Evolutionary conservation across 1,140 invertebrate genomes (phyloP).

Genomic region (Onthophagus taurus): DNA sequence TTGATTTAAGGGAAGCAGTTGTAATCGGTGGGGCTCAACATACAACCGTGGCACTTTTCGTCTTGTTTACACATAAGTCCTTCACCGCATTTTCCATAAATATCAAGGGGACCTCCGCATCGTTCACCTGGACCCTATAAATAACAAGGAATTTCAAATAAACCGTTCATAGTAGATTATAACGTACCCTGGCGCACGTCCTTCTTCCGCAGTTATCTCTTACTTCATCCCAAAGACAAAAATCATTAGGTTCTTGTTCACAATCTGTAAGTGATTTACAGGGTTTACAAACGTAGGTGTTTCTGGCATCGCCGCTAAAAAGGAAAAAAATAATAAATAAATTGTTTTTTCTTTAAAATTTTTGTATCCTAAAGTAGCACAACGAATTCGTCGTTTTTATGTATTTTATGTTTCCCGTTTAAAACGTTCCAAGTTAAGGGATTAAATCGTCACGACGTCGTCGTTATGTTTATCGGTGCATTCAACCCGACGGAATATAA

Average conservation of each 20-base stretch:
- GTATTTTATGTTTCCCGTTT: too few species aligned
- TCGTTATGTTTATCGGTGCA: too few species aligned
- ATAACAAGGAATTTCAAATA: neutral
- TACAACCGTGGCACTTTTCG: conserved; percentile 42
- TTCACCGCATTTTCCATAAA: conserved; percentile 42
- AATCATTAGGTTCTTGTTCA: conserved; percentile 23
- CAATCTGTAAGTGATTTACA: conserved; percentile 25
- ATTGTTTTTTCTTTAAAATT: too few species aligned
- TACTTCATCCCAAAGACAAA: conserved; percentile 30
- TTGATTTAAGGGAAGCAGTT: too few species aligned
- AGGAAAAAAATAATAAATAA: too few species aligned
- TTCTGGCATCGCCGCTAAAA: conserved; percentile 14
- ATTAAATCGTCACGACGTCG: too few species aligned
- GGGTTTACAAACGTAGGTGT: conserved; percentile 12
- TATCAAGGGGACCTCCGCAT: conserved; percentile 40
- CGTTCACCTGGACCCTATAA: conserved; percentile 43
- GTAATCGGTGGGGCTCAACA: too few species aligned
- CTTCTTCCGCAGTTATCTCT: conserved; percentile 27
- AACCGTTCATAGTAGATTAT: conserved; percentile 1
- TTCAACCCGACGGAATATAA: too few species aligned
- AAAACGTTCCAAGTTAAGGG: too few species aligned
- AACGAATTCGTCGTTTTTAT: too few species aligned
- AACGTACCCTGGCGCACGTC: conserved; percentile 31
- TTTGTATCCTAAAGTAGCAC: too few species aligned
- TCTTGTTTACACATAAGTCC: conserved; percentile 42